A percentile compares a stretch with the other conserved stretches of the same genome.
phyloP scores from a whole-genome alignment of 2,113 vertebrate species.

The Antechinus stuartii region DNA sequence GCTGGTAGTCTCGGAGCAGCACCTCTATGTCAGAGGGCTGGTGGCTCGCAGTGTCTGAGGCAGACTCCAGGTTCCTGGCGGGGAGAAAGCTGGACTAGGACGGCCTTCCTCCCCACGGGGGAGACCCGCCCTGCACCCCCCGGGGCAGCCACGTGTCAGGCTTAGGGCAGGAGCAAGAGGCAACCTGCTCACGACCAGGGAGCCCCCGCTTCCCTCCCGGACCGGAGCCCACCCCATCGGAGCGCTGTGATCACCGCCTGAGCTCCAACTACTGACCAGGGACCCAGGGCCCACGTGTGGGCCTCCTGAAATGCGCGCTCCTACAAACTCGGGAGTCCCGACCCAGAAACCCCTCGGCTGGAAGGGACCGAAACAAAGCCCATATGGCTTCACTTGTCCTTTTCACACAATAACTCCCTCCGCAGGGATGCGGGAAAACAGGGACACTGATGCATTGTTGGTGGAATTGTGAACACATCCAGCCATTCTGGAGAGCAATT shows the following conservation, averaged over 20 bases:
- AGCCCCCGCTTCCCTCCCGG: not conserved
- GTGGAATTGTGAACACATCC: too few relatives aligned
- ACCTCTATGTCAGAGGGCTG: slow-evolving; percentile 91
- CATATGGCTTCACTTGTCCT: not conserved
- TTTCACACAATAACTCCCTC: not conserved
- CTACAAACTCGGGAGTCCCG: not conserved
- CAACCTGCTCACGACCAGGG: not conserved
- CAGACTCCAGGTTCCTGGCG: slow-evolving; percentile 85
- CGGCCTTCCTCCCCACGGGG: not conserved
- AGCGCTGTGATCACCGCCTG: too few relatives aligned
- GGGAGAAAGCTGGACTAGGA: not conserved
- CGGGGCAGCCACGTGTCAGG: not conserved
- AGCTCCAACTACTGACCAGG: not conserved
- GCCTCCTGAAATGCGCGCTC: not conserved
- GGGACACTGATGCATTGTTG: too few relatives aligned
- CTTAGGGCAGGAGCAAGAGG: not conserved
- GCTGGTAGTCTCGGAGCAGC: slow-evolving; percentile 90
- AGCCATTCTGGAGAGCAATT: too few relatives aligned
- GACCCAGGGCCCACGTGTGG: too few relatives aligned
- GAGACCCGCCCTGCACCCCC: not conserved
- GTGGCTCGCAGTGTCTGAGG: slow-evolving; percentile 75
- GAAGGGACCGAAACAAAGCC: not conserved
- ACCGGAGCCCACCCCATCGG: not conserved
- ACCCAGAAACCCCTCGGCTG: not conserved
- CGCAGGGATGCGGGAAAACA: too few relatives aligned